Percentiles rank a stretch among this genome's conserved stretches.
Conservation (phyloP, 2,113 vertebrate species). For the Turdus rufiventris region DNA sequence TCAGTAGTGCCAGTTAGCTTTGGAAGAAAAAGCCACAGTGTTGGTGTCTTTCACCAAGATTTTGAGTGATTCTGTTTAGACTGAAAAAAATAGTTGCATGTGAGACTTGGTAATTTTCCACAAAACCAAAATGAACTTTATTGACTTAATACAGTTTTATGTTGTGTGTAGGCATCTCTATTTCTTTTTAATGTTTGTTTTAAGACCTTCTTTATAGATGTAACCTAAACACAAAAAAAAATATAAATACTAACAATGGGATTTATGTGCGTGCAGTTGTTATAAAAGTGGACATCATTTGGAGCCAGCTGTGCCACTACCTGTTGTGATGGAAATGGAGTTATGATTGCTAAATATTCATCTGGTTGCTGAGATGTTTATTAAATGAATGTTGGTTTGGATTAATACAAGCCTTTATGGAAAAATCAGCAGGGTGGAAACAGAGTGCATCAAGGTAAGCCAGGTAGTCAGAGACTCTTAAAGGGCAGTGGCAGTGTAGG, state of each 20-base stretch:
- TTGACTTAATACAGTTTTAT: background rate
- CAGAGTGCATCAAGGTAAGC: background rate
- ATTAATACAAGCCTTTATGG: background rate
- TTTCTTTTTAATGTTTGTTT: background rate
- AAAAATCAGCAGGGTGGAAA: slow-evolving; percentile 2
- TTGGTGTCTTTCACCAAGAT: background rate
- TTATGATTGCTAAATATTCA: background rate
- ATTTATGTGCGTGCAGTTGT: background rate
- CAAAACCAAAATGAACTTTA: background rate
- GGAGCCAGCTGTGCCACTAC: background rate
- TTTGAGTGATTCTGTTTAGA: background rate
- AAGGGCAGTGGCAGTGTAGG: background rate
- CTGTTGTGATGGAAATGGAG: slow-evolving; percentile 1
- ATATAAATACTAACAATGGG: background rate
- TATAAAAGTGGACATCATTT: background rate
- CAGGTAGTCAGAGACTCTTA: background rate
- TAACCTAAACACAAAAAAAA: background rate
- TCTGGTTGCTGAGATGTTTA: background rate
- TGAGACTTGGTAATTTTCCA: background rate
- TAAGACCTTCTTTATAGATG: background rate
- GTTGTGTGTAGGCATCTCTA: background rate
- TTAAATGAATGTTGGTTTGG: background rate
- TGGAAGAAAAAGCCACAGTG: background rate
- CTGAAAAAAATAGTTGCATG: background rate
- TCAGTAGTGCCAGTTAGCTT: background rate